These are phyloP conservation scores for Eristalinus sepulchralis DNA, from an alignment of 2,888 invertebrate genomes.

Conservation along the genomic window DNA sequence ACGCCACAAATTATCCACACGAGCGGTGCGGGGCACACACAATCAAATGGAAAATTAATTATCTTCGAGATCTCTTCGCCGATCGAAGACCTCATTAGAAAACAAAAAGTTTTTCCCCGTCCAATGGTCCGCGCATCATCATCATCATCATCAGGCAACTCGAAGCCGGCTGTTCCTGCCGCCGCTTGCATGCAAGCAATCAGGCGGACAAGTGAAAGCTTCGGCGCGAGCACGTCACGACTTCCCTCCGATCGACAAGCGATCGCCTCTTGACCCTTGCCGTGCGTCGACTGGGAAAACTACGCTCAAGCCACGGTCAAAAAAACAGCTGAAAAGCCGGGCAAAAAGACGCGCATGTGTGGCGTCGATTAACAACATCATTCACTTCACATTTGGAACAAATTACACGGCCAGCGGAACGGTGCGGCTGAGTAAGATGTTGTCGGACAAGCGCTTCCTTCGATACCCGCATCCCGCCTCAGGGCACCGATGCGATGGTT, in stretches of 20 bases:
- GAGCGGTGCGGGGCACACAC: not conserved
- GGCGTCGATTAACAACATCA: conserved; percentile 40
- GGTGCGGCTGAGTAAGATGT: conserved; percentile 50
- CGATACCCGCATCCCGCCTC: conserved; percentile 3
- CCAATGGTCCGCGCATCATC: not conserved
- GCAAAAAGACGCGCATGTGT: conserved; percentile 2
- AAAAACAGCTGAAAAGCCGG: not conserved
- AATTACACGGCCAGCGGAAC: conserved; percentile 57
- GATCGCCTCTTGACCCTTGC: conserved; percentile 27
- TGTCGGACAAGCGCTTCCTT: conserved; percentile 8
- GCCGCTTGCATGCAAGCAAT: conserved; percentile 16
- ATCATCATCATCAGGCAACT: not conserved
- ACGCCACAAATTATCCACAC: not conserved
- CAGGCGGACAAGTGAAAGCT: conserved; percentile 45
- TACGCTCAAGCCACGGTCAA: not conserved
- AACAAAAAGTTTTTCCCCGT: not conserved
- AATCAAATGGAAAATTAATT: conserved; percentile 54
- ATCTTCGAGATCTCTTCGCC: not conserved
- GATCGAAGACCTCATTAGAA: not conserved
- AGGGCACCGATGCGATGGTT: conserved; percentile 17
- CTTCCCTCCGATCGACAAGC: not conserved
- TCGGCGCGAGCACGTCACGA: conserved; percentile 30
- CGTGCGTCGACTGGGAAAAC: not conserved
- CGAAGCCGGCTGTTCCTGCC: not conserved
- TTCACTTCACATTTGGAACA: conserved; percentile 62